Percentiles rank a stretch among this genome's conserved stretches.
These are phyloP conservation scores for Alentia gelatinosa DNA, from an alignment of 2,888 invertebrate species.

Conservation along the genomic window DNA sequence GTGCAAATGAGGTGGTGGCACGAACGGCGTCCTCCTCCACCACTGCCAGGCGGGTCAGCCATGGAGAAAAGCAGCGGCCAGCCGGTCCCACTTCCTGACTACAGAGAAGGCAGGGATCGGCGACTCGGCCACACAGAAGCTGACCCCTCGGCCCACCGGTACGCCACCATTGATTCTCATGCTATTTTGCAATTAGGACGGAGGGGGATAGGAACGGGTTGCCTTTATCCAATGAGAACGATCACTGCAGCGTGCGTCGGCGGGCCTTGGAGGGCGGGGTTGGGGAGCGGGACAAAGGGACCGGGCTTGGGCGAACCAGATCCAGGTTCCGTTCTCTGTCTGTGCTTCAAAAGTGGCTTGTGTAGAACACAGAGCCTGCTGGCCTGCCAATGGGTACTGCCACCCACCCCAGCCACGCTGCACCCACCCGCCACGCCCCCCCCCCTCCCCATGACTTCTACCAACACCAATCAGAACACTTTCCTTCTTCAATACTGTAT, in stretches of 20 bases:
- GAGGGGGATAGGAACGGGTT: background rate
- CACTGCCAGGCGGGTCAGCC: background rate
- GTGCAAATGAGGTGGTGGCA: background rate
- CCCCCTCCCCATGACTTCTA: background rate
- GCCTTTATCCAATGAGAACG: slow-evolving; percentile 42
- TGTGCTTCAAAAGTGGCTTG: background rate
- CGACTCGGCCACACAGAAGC: background rate
- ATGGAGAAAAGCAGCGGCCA: background rate
- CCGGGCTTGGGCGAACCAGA: background rate
- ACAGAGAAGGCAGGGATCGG: background rate
- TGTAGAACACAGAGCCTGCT: background rate
- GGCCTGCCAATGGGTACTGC: no score
- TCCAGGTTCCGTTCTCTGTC: background rate
- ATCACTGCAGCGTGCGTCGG: background rate
- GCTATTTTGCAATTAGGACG: slow-evolving; percentile 42
- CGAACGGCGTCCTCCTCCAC: background rate
- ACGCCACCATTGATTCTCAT: slow-evolving; percentile 44
- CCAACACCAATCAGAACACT: no score
- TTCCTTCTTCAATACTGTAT: no score
- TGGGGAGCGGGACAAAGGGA: slow-evolving; percentile 42
- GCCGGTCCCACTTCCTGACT: slow-evolving; percentile 29
- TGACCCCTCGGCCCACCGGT: background rate
- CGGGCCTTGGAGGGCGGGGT: background rate
- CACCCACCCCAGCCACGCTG: background rate
- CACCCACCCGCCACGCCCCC: background rate